Evolutionary conservation across 2,888 invertebrate species (phyloP), one percentile per base, ranked within the genome.

Genomic region (Oscheius sp.): DNA sequence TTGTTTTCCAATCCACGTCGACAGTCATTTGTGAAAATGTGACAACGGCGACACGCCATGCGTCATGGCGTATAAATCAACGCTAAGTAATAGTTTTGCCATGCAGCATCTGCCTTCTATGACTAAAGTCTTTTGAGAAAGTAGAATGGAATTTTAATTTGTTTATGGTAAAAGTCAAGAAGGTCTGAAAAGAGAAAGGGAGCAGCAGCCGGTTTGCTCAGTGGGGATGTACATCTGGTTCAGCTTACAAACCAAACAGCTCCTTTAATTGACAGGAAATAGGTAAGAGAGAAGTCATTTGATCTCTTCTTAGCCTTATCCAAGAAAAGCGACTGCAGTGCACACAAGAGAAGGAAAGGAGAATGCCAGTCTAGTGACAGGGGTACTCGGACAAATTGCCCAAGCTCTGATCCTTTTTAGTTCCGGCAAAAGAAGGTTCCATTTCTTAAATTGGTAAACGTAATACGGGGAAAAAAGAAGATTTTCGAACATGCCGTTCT

Each of bases 231-330:
- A 66, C 66, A 66, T 66, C 52, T 66, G 66, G 66, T 66, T 66
- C 66, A 35, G 52, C 66, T 66, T 66, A 66, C 66, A 49, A 66
- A 66, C 27, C 29, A 66, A 66, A 66, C 66, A 66, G 35, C 49
- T n/a, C 18, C 66, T 66, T 66, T 66, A 66, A 66, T 66, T 66
- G 66, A 66, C 66, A 66, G 66, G 66, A 66, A 66, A 66, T 66
- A 61, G 52, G 49, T 35, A 49, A 18, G 66, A 66, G n/a, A n/a
- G 66, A 21, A 66, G 66, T 66, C 66, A 66, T 49, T 66, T 52
- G 66, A 66, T 66, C 66, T 23, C 25, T 45, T 35, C 63, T 43
- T 45, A 43, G 61, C 61, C 61, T 49, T 61, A 61, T 61, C 61
- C 61, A 61, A 61, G 61, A 61, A 45, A 61, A 29, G 27, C 5